Percentiles rank a stretch among this genome's conserved stretches.
Evolutionary conservation across 2,888 invertebrate genomes (phyloP).

Genomic region (Synergus itoensis): DNA sequence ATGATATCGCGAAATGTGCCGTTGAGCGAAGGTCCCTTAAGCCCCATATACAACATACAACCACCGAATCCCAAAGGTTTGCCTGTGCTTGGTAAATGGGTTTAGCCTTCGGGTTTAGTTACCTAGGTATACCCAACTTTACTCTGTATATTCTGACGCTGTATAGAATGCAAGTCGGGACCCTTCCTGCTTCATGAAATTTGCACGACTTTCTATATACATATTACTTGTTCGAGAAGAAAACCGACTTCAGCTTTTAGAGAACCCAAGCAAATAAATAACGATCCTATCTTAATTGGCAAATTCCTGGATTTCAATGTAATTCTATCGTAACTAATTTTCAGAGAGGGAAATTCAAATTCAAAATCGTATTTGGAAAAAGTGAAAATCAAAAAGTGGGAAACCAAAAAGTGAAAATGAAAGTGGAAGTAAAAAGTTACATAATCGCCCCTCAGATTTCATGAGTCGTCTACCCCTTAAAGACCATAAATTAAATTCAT

Average conservation of each 20-base stretch:
- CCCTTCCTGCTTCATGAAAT: not conserved
- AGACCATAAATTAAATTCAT: too few species aligned
- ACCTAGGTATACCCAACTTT: not conserved
- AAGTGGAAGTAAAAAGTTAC: too few species aligned
- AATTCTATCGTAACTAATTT: not conserved
- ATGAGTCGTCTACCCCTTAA: too few species aligned
- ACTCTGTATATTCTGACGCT: not conserved
- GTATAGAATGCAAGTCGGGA: not conserved
- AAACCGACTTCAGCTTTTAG: not conserved
- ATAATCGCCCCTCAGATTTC: too few species aligned
- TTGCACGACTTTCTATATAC: not conserved
- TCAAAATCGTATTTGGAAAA: too few species aligned
- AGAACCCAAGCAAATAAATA: not conserved
- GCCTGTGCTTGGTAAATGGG: slow-evolving; percentile 42
- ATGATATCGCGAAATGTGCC: slow-evolving; percentile 40
- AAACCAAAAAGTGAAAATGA: too few species aligned
- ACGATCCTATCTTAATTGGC: slow-evolving; percentile 21
- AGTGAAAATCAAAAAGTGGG: too few species aligned
- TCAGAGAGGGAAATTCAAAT: not conserved
- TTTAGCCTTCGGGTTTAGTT: slow-evolving; percentile 26
- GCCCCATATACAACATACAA: slow-evolving; percentile 44
- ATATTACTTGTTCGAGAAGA: not conserved
- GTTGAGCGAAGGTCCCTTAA: slow-evolving; percentile 45
- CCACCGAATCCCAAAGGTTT: slow-evolving; percentile 49
- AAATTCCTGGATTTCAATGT: not conserved